Conservation (phyloP, 2,888 invertebrate species). For the Chorisops tibialis region DNA sequence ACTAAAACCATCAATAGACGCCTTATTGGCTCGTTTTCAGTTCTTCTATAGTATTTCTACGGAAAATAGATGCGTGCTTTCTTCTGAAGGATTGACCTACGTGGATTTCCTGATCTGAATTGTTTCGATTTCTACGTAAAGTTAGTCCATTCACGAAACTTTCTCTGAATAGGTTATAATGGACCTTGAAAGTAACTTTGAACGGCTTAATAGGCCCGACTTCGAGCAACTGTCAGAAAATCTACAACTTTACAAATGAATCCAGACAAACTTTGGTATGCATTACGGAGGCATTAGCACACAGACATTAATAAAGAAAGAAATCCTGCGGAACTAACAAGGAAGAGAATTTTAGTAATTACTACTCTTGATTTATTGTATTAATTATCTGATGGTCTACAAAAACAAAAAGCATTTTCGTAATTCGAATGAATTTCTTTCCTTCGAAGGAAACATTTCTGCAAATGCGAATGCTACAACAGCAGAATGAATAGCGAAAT, state of each 20-base stretch:
- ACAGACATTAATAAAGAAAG: background rate
- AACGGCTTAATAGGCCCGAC: background rate
- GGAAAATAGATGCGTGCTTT: no score
- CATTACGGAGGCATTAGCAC: background rate
- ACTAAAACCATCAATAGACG: background rate
- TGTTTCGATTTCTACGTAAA: background rate
- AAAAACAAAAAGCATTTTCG: background rate
- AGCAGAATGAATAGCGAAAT: background rate
- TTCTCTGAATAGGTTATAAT: background rate
- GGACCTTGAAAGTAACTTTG: conserved; percentile 3
- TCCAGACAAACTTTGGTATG: background rate
- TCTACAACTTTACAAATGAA: conserved; percentile 1
- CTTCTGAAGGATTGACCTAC: no score
- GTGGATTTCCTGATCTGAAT: background rate
- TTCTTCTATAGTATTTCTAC: no score
- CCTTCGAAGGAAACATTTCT: background rate
- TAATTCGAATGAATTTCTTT: background rate
- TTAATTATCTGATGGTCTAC: background rate
- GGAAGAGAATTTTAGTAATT: background rate
- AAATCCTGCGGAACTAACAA: background rate
- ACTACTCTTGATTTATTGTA: conserved; percentile 15
- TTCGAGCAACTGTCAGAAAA: background rate
- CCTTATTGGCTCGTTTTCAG: background rate
- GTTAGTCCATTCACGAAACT: background rate
- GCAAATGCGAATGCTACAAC: background rate